Percentiles rank a stretch among this genome's conserved stretches.
Evolutionary conservation across 2,797 vertebrate genomes (phyloP).

Genomic region (Rhodeus uyekii): DNA sequence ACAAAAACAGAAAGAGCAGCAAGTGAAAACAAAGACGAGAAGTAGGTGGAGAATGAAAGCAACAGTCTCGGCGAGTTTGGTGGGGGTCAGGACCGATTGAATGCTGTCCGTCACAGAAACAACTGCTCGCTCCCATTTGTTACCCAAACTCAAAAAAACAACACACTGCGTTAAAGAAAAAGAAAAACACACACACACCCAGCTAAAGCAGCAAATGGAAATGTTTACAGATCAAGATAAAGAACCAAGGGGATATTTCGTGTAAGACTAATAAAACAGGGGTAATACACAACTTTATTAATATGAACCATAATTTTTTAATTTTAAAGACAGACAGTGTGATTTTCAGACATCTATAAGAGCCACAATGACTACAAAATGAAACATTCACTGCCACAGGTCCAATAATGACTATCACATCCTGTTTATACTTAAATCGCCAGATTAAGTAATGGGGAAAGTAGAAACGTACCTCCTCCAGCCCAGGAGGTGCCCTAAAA

Average conservation of each 20-base stretch:
- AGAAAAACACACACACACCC: not conserved
- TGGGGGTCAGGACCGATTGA: slow-evolving; percentile 21
- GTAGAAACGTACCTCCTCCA: slow-evolving; percentile 72
- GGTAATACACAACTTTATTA: not conserved
- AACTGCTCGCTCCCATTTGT: slow-evolving; percentile 11
- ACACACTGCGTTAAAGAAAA: slow-evolving; percentile 1
- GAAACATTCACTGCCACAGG: not conserved
- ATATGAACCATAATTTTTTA: not conserved
- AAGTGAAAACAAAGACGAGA: slow-evolving; percentile 16
- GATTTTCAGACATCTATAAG: not conserved
- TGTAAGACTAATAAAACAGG: not conserved
- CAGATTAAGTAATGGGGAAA: slow-evolving; percentile 31
- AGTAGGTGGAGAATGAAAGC: slow-evolving; percentile 31
- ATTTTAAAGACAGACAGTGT: not conserved
- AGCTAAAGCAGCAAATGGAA: slow-evolving; percentile 31
- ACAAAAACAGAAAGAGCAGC: slow-evolving; percentile 28
- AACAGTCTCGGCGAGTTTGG: slow-evolving; percentile 8
- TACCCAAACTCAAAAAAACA: slow-evolving; percentile 30
- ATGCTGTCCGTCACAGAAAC: slow-evolving; percentile 31
- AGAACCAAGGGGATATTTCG: not conserved
- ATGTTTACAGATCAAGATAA: slow-evolving; percentile 5
- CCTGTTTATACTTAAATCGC: slow-evolving; percentile 2
- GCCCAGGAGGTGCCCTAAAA: slow-evolving; percentile 75
- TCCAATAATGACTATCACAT: not conserved
- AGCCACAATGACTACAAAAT: not conserved